phyloP scores from a whole-genome alignment of 2,113 vertebrate species.

The Salvator merianae region DNA sequence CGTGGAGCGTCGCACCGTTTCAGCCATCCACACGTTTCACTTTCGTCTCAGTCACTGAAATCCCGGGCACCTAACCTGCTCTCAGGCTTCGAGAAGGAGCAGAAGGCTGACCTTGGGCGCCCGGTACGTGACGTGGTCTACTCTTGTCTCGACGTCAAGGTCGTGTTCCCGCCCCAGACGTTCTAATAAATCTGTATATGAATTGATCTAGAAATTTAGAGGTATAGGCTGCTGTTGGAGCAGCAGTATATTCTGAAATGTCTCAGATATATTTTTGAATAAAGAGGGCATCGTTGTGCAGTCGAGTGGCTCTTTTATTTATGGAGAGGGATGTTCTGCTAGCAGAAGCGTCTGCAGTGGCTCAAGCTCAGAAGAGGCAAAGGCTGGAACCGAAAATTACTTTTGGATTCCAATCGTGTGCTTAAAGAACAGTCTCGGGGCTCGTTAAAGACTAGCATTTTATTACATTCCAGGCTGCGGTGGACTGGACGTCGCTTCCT shows the following conservation, averaged over 20 bases:
- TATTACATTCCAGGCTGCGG: not conserved
- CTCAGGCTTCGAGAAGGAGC: constrained; percentile 59
- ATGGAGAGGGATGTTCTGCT: not conserved
- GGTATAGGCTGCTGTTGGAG: constrained; percentile 74
- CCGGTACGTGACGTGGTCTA: constrained; percentile 50
- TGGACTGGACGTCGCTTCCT: not conserved
- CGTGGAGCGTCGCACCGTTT: not conserved
- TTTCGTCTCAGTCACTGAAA: constrained; percentile 54
- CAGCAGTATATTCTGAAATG: constrained; percentile 83
- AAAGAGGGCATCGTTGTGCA: constrained; percentile 79
- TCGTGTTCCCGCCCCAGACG: constrained; percentile 51
- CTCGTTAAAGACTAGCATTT: not conserved
- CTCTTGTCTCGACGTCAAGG: constrained; percentile 58
- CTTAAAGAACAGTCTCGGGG: not conserved
- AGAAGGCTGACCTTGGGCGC: constrained; percentile 27
- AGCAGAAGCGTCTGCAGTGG: not conserved
- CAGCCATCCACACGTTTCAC: not conserved
- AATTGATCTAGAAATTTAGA: constrained; percentile 80
- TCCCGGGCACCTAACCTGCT: constrained; percentile 65
- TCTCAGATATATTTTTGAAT: constrained; percentile 87
- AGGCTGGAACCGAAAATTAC: no score
- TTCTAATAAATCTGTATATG: constrained; percentile 76
- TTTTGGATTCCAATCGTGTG: no score
- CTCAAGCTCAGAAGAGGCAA: no score
- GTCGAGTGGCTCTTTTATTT: constrained; percentile 25